Evolutionary conservation across 2,797 vertebrate genomes (phyloP).

Genomic region (Iguana delicatissima): DNA sequence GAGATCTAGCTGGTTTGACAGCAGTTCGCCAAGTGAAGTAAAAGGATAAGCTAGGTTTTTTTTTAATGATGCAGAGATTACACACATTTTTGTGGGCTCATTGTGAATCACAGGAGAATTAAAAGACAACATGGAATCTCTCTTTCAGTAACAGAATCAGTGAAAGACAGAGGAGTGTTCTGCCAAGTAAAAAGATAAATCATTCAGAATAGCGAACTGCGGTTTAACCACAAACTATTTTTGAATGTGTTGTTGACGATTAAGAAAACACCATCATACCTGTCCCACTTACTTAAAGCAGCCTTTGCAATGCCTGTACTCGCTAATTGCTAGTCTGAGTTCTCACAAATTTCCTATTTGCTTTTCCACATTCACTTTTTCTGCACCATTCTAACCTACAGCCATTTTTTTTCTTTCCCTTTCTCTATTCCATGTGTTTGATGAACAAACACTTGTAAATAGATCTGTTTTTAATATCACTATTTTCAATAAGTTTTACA

Average conservation of each 20-base stretch:
- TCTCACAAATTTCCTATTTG: too few species aligned
- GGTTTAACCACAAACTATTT: not conserved
- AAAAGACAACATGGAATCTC: not conserved
- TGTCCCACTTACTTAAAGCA: too few species aligned
- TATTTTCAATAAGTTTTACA: too few species aligned
- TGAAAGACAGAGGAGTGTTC: not conserved
- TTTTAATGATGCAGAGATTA: not conserved
- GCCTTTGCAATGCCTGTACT: too few species aligned
- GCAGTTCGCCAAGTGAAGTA: conserved; percentile 3
- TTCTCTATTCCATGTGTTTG: too few species aligned
- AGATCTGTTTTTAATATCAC: too few species aligned
- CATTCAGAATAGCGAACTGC: not conserved
- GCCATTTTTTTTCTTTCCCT: too few species aligned
- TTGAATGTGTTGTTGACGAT: not conserved
- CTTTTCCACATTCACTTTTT: too few species aligned
- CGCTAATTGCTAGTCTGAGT: too few species aligned
- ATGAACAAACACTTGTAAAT: too few species aligned
- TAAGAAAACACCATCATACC: too few species aligned
- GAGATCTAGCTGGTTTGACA: conserved; percentile 10
- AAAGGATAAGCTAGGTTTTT: not conserved
- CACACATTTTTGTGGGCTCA: conserved; percentile 9
- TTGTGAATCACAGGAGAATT: not conserved
- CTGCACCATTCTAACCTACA: too few species aligned
- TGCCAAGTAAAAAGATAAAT: not conserved
- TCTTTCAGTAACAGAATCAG: conserved; percentile 8